Conservation (phyloP, 2,113 vertebrate species). For the Grammomys dolichurus region DNA sequence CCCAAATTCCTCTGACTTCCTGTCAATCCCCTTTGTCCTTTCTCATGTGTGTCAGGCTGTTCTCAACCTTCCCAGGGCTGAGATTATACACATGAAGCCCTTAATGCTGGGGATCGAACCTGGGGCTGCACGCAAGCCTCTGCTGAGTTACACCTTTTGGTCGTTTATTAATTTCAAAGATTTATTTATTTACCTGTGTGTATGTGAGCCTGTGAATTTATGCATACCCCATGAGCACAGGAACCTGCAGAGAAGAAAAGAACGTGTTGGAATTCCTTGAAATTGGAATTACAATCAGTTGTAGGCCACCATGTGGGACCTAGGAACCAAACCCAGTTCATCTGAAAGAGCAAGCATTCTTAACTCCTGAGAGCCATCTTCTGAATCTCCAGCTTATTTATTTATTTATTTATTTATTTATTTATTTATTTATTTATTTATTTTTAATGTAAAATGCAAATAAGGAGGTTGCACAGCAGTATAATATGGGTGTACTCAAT, state of each 20-base stretch:
- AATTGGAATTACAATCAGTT: neutral
- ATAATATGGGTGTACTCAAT: no score
- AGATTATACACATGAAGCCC: neutral
- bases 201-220: neutral
- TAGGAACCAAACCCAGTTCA: neutral
- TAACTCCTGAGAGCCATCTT: neutral
- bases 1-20: neutral
- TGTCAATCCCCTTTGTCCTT: no score
- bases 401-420: neutral
- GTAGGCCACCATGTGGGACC: no score
- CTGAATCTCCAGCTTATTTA: neutral
- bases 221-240: no score
- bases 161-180: neutral
- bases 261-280: neutral
- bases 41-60: no score
- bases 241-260: neutral
- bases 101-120: neutral
- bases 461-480: neutral
- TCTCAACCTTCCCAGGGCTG: neutral
- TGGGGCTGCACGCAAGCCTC: no score
- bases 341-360: neutral
- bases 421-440: neutral
- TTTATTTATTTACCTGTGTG: neutral
- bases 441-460: neutral
- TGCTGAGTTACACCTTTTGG: neutral